Base-by-base conservation (phyloP, 2,797 vertebrate species). In the Kryptolebias ocellatus region DNA sequence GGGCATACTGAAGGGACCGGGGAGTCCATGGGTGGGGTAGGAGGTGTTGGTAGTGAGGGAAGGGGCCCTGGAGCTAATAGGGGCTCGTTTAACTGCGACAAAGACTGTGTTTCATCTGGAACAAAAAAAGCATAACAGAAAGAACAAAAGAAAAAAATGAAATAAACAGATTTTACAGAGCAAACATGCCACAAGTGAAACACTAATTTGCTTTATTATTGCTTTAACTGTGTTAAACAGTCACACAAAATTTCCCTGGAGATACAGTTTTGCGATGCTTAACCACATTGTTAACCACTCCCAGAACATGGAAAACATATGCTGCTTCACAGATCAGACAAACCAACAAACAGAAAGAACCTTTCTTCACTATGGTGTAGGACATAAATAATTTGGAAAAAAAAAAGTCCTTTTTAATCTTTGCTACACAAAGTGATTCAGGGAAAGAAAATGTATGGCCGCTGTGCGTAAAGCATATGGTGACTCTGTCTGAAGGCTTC, bases 11-110 rank as follows among this genome's bases (percentile, higher is more conserved):
- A 67, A 46, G 90, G 78, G 50, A 86, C 20, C 0, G 91, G 80
- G 68, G 83, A 83, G 75, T 94, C 93, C 75, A 91, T 90, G 61
- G 92, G 88, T 6, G 93, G 85, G 61, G 89, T 81, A 0, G 91
- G 86, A 1, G 91, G 87, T 46, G 87, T 87, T 56, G 85, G 66
- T 10, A 91, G 76, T 54, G 88, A 76, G 15, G 85, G 66, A 58
- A 84, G 80, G 37, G 92, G 78, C 31, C 89, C 92, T 0, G 85
- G 83, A 49, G 84, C 80, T 70, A 90, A 79, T 34, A 81, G 74
- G 45, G 88, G 59, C 53, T 86, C 90, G 17, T 89, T 93, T 84
- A 90, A 77, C 74, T 90, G 92, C 1, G 85, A 55, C 47, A 87
- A 72, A 62, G 85, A 75, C 60, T 60, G 85, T 3, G 74, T 65